These are phyloP conservation scores for Benitochromis conjunctus DNA, from an alignment of 2,113 vertebrate species.

Conservation along the genomic window DNA sequence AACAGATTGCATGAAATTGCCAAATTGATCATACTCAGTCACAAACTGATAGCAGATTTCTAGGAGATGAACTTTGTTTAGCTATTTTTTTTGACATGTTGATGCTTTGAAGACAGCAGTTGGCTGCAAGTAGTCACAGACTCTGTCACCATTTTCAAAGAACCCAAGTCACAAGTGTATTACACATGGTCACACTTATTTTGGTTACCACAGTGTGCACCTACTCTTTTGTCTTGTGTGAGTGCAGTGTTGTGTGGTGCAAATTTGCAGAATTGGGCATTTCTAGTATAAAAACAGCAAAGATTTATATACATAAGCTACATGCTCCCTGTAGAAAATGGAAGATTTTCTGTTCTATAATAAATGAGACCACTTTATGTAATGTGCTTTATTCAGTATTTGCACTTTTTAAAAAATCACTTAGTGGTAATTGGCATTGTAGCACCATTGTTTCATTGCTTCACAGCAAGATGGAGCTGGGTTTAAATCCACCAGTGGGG, in stretches of 20 bases:
- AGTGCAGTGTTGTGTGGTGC: too few species aligned
- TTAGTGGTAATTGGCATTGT: neutral
- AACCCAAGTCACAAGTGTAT: neutral
- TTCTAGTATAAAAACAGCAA: neutral
- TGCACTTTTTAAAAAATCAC: too few species aligned
- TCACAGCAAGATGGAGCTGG: neutral
- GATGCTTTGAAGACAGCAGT: neutral
- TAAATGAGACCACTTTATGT: neutral
- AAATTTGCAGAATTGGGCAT: neutral
- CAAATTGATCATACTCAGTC: neutral
- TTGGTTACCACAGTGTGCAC: neutral
- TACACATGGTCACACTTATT: neutral
- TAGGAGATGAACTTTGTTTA: neutral
- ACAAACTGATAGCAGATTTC: neutral
- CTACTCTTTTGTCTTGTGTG: neutral
- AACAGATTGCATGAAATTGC: neutral
- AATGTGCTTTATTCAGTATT: neutral
- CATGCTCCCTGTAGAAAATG: neutral
- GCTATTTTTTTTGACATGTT: neutral
- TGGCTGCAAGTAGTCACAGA: neutral
- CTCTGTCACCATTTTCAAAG: neutral
- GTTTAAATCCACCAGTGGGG: neutral
- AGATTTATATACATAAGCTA: neutral
- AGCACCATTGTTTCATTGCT: neutral
- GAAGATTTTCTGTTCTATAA: neutral